These are phyloP conservation scores for Hiodon alosoides DNA, from an alignment of 2,113 vertebrate species.

Conservation along the genomic window DNA sequence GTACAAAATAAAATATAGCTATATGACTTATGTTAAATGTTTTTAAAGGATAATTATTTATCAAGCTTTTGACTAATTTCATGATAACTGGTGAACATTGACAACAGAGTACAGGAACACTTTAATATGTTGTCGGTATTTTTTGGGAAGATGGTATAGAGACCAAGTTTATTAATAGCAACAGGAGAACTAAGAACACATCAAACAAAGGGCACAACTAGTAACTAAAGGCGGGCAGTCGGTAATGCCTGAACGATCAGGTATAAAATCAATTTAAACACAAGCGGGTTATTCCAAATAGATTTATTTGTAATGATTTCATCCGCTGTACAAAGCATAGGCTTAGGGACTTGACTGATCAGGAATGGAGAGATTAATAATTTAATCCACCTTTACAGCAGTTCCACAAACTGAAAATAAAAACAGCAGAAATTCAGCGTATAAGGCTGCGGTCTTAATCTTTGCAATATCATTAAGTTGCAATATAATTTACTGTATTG, in stretches of 20 bases:
- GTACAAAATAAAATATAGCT: too few relatives aligned
- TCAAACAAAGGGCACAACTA: too few relatives aligned
- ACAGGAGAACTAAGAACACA: too few relatives aligned
- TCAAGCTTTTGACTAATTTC: too few relatives aligned
- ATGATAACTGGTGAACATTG: too few relatives aligned
- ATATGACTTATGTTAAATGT: too few relatives aligned
- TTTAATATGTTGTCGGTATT: too few relatives aligned
- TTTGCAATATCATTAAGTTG: not conserved
- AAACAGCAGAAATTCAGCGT: not conserved
- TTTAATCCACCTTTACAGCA: conserved; percentile 28
- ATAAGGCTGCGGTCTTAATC: not conserved
- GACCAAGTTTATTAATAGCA: too few relatives aligned
- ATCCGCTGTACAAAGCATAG: conserved; percentile 71
- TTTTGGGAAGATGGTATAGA: too few relatives aligned
- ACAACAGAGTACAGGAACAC: too few relatives aligned
- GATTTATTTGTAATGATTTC: conserved; percentile 61
- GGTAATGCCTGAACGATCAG: not conserved
- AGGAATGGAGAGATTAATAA: conserved; percentile 37
- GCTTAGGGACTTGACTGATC: conserved; percentile 44
- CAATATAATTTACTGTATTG: not conserved
- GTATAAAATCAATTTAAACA: conserved; percentile 4
- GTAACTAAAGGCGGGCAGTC: too few relatives aligned
- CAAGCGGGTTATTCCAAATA: conserved; percentile 59
- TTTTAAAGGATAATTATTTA: too few relatives aligned
- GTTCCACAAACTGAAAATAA: conserved; percentile 37